phyloP scores from a whole-genome alignment of 35 echinoderm and acorn worm genomes.

The Hemicentrotus pulcherrimus region DNA sequence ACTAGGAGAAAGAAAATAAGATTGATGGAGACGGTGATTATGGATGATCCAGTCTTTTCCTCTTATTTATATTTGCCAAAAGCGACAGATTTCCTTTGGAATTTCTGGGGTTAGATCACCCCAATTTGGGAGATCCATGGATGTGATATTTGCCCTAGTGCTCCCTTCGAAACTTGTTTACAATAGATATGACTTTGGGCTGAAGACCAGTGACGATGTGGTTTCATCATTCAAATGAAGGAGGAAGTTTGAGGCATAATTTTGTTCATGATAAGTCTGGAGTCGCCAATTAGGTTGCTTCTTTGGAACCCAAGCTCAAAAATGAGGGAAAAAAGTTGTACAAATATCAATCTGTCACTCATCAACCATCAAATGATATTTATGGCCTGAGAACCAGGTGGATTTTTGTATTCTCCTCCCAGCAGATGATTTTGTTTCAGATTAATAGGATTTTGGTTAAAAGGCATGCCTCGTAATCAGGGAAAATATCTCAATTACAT shows the following conservation, averaged over 20 bases:
- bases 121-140: constrained; percentile 38
- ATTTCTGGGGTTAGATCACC: constrained; percentile 49
- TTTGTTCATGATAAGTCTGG: not conserved
- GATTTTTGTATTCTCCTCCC: not conserved
- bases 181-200: not conserved
- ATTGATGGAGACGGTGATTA: constrained; percentile 24
- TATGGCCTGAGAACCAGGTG: not conserved
- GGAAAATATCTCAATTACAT: constrained; percentile 4
- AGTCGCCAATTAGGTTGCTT: not conserved
- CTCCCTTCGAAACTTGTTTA: not conserved
- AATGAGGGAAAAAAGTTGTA: not conserved
- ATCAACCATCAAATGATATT: not conserved
- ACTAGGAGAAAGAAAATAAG: not conserved
- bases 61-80: constrained; percentile 52
- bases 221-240: not conserved
- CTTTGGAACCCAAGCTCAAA: not conserved
- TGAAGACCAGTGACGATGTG: not conserved
- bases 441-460: not conserved
- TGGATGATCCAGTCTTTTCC: constrained; percentile 36
- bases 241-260: not conserved
- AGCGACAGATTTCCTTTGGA: constrained; percentile 42
- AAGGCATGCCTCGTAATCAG: not conserved
- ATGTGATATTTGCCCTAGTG: constrained; percentile 13
- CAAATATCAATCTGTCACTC: not conserved
- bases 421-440: constrained; percentile 4